These are phyloP conservation scores for Edolisoma coerulescens DNA, from an alignment of 2,113 vertebrate genomes.

Conservation along the genomic window DNA sequence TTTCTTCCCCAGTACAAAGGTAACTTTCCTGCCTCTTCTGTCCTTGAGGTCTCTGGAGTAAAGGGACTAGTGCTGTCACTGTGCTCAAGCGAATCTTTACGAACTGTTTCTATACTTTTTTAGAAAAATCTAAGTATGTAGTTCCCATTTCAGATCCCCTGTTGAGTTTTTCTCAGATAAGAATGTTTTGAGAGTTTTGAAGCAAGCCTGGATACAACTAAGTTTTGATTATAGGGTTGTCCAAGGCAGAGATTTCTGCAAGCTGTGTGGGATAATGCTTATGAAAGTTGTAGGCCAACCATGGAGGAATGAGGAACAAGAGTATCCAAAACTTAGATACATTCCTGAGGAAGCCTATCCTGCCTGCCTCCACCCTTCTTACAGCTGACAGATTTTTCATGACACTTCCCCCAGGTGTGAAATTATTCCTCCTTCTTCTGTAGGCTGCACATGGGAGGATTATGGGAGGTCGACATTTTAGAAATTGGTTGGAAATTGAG, in stretches of 20 bases:
- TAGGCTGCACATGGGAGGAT: neutral
- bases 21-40: neutral
- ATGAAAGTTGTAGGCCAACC: neutral
- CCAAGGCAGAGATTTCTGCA: neutral
- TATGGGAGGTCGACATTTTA: neutral
- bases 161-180: neutral
- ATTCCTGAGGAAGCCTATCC: neutral
- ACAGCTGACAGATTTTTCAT: neutral
- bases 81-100: neutral
- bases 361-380: neutral
- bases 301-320: neutral
- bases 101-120: neutral
- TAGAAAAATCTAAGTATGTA: neutral
- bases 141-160: neutral
- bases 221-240: neutral
- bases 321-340: neutral
- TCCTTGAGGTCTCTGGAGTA: neutral
- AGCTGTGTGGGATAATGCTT: neutral
- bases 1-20: neutral
- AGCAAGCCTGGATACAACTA: neutral
- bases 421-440: conserved; percentile 13
- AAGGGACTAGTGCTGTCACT: neutral
- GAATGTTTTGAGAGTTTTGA: neutral
- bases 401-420: neutral
- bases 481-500: neutral